Percentiles rank a stretch among this genome's conserved stretches.
phyloP scores from a whole-genome alignment of 2,888 invertebrate species.

The Pilophorus perplexus region DNA sequence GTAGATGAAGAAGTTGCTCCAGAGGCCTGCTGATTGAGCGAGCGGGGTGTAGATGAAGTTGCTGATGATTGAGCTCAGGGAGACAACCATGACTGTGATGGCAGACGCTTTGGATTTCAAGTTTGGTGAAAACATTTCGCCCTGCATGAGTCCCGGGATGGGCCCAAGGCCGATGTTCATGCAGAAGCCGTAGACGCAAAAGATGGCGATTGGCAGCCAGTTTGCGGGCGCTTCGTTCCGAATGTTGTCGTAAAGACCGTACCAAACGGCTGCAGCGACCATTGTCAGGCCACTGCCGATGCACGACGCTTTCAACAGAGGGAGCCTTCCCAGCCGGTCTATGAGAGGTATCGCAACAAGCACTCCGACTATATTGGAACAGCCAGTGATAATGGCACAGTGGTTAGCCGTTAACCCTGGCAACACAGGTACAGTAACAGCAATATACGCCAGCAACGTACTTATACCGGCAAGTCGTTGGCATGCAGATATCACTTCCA shows the following conservation, averaged over 20 bases:
- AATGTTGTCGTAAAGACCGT: conserved; percentile 8
- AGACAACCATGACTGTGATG: conserved; percentile 58
- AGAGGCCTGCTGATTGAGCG: conserved; percentile 62
- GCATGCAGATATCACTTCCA: conserved; percentile 40
- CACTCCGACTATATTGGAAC: conserved; percentile 34
- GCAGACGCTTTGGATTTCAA: conserved; percentile 63
- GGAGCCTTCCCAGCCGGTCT: conserved; percentile 46
- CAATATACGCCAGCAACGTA: conserved; percentile 41
- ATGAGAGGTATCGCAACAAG: conserved; percentile 9
- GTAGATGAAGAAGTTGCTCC: conserved; percentile 63
- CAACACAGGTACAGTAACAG: conserved; percentile 39
- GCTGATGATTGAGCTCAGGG: conserved; percentile 59
- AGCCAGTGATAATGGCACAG: conserved; percentile 44
- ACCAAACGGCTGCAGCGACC: conserved; percentile 34
- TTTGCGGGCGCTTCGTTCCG: background rate
- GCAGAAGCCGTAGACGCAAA: conserved; percentile 49
- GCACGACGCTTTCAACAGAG: conserved; percentile 44
- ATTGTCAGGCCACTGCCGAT: conserved; percentile 30
- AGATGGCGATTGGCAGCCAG: conserved; percentile 37
- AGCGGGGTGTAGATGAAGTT: conserved; percentile 60
- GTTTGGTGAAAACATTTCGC: conserved; percentile 63
- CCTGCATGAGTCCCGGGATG: conserved; percentile 62
- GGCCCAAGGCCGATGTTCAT: conserved; percentile 62
- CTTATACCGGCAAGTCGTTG: conserved; percentile 46
- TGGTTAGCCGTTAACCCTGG: conserved; percentile 1